Base-by-base conservation (phyloP, 1,140 invertebrate species). In the Brachionus koreanus region DNA sequence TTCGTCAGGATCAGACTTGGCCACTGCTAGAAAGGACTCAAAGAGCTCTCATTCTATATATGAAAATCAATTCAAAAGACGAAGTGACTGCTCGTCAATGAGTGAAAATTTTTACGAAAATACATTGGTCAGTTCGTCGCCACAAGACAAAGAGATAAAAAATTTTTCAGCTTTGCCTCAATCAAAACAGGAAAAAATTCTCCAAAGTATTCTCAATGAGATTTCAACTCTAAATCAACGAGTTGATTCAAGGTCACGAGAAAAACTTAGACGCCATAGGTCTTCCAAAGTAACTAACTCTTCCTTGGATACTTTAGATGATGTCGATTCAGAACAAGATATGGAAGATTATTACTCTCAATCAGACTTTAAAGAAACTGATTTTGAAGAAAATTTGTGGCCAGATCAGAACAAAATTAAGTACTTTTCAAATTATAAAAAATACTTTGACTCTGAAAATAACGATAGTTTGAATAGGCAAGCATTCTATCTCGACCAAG, bases 131-230 rank as follows among this genome's bases (percentile, higher is more conserved):
- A 57, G 49, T 16, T 57, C 49, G 5, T 19, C 49, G 4, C 49
- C 49, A 9, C 49, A 67, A 25, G 23, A 29, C 25, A 29, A 9
- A 4, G 43, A 46, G 39, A 29, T 25, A 19, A 74, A 43, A 43
- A 74, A 74, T 46, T 74, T 74, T n/a, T 74, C 69, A 42, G 19
- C 10, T 23, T 29, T 46, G 25, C 25, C 69, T 13, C 16, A 74
- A 12, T 43, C 39, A 5, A 46, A 74, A 46, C 69, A 74, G 29
- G 69, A 74, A 74, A 74, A 74, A 46, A 46, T 74, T 7, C 23
- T 74, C 2, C 19, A 39, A 74, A 74, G 39, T 74, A 46, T 74
- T n/a, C 25, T 74, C 9, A 43, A 74, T 13, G 42, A 74, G 29
- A 69, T 69, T 16, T 39, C 65, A 9, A 16, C 16, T 74, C 43